These are phyloP conservation scores for Lycocorax pyrrhopterus DNA, from an alignment of 2,113 vertebrate genomes.

Conservation along the genomic window DNA sequence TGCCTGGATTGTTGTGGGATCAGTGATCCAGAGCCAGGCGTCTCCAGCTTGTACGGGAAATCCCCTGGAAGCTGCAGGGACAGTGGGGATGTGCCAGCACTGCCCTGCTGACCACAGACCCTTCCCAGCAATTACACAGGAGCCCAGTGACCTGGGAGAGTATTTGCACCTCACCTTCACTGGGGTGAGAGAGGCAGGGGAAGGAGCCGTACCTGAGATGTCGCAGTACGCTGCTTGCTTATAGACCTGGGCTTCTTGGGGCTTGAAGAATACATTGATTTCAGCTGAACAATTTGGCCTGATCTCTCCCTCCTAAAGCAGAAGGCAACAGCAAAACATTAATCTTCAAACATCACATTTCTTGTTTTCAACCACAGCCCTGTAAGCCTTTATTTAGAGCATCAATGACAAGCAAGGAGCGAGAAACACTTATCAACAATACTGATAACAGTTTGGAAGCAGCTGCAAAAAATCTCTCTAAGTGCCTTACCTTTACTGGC, in stretches of 20 bases:
- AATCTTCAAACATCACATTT: not conserved
- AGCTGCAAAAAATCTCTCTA: not conserved
- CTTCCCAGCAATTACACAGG: not conserved
- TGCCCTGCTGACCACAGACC: not conserved
- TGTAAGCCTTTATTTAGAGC: not conserved
- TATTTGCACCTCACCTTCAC: not conserved
- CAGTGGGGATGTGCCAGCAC: not conserved
- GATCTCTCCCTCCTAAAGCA: slow-evolving; percentile 80
- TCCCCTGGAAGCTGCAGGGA: not conserved
- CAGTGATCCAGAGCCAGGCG: not conserved
- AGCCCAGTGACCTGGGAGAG: not conserved
- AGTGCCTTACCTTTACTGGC: not conserved
- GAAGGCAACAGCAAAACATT: slow-evolving; percentile 1
- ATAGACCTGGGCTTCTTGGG: slow-evolving; percentile 75
- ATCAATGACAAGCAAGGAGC: not conserved
- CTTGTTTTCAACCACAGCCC: not conserved
- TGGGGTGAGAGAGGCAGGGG: not conserved
- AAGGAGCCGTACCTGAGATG: slow-evolving; percentile 74
- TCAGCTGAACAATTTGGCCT: slow-evolving; percentile 77
- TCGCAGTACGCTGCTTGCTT: slow-evolving; percentile 80
- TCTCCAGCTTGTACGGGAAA: not conserved
- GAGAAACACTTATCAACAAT: not conserved
- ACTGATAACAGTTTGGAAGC: not conserved
- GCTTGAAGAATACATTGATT: slow-evolving; percentile 80
- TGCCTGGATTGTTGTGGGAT: not conserved